phyloP scores from a whole-genome alignment of 64 coral and sea anemone species.

The Hydrozoanthus tunicans region DNA sequence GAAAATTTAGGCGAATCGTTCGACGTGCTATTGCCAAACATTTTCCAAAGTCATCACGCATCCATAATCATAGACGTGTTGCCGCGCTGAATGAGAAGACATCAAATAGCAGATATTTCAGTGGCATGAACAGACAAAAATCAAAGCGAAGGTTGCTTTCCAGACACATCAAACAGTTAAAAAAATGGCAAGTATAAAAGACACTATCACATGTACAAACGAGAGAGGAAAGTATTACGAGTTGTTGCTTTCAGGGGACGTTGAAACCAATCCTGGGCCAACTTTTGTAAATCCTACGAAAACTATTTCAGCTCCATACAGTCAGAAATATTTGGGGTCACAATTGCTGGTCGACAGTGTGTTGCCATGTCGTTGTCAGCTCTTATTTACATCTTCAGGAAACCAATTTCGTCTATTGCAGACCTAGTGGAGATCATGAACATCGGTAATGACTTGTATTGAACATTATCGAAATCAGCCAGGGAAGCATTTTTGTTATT shows the following conservation, averaged over 20 bases:
- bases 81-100: too few relatives aligned
- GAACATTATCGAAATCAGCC: constrained; percentile 16
- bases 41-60: too few relatives aligned
- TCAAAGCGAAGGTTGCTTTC: neutral
- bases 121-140: too few relatives aligned
- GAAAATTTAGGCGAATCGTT: too few relatives aligned
- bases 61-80: too few relatives aligned
- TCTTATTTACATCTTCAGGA: constrained; percentile 25
- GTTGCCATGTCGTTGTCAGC: neutral
- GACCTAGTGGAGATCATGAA: constrained; percentile 43
- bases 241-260: neutral
- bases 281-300: constrained; percentile 22
- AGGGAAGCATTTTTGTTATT: constrained; percentile 2
- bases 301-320: constrained; percentile 28
- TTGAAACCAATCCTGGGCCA: constrained; percentile 40
- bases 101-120: too few relatives aligned
- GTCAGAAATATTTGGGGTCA: constrained; percentile 19
- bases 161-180: neutral
- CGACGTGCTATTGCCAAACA: too few relatives aligned
- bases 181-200: neutral
- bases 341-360: constrained; percentile 10
- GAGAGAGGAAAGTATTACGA: neutral
- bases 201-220: neutral
- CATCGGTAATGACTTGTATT: constrained; percentile 3
- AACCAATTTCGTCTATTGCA: neutral